Conservation (phyloP, 2,113 vertebrate species). For the Entomyzon cyanotis region DNA sequence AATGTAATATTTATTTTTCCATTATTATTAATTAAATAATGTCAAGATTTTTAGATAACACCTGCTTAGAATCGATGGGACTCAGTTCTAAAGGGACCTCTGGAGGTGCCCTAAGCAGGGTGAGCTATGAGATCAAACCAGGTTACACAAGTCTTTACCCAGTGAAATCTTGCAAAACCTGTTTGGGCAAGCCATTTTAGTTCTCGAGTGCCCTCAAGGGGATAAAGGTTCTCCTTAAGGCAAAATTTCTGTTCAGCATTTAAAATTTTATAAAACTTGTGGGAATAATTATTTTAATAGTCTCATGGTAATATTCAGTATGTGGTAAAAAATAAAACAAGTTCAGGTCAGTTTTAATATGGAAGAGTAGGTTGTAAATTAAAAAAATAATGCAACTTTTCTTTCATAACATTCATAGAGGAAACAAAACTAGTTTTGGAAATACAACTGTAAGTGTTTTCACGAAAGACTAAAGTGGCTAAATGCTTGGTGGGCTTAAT, state of each 20-base stretch:
- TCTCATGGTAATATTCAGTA: constrained; percentile 16
- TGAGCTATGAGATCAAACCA: background rate
- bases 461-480: background rate
- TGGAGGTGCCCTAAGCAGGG: background rate
- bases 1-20: constrained; percentile 14
- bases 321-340: constrained; percentile 33
- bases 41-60: background rate
- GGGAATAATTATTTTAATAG: constrained; percentile 37
- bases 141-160: background rate
- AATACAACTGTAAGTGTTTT: background rate
- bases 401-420: background rate
- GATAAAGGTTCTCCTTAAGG: background rate
- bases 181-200: background rate
- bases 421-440: background rate
- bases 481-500: background rate
- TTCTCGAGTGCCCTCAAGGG: background rate
- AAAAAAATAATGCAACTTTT: background rate
- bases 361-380: background rate
- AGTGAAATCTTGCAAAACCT: background rate
- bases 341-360: constrained; percentile 19
- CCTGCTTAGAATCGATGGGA: background rate
- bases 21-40: constrained; percentile 24
- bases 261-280: constrained; percentile 32
- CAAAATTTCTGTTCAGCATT: constrained; percentile 39
- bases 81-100: background rate